Base-by-base conservation (phyloP, 1,140 invertebrate genomes). In the Pseudachorutes palmiensis region DNA sequence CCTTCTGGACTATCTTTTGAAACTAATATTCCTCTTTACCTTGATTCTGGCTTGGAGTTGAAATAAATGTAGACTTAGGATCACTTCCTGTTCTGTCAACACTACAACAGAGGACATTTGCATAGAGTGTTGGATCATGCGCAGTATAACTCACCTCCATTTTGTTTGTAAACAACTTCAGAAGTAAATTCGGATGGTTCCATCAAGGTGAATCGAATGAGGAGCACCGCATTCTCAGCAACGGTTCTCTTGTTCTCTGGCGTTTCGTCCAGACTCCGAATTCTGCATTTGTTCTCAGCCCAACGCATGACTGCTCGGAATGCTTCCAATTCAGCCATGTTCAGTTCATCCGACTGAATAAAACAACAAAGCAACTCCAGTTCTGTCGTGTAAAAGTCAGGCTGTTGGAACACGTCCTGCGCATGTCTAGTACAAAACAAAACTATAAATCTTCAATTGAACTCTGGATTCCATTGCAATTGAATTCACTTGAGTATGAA, bases 121-220 rank as follows among this genome's bases (percentile, higher is more conserved):
- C 9, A 55, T 55, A 5, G 12, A 55, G 24, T n/a, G n/a, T n/a
- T n/a, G 51, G 9, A 14, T 5, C 12, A 55, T 55, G 51, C 24
- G 24, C 12, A 55, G 9, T 24, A 16, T 12, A 45, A 12, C 51
- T 55, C 9, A 55, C 51, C 51, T 45, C 61, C 61, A 63, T 63
- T 63, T 9, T 63, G 30, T 29, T 63, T 63, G 22, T 41, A 24
- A 3, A 63, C 62, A 49, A 64, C 62, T 64, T 64, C 41, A 2
- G 22, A 48, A 9, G 62, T 49, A 26, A 64, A 49, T 14, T 64
- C 41, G 22, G 19, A 5, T 2, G 62, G 24, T 51, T 30, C 29
- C 62, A 64, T 64, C 3, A 64, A 5, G 2, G 62, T 36, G 26
- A 64, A 64, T 31, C 62, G 36, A 32, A 64, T 31, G 9, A 51